Evolutionary conservation across 1,140 invertebrate genomes (phyloP).

Genomic region (Diorhabda sublineata): DNA sequence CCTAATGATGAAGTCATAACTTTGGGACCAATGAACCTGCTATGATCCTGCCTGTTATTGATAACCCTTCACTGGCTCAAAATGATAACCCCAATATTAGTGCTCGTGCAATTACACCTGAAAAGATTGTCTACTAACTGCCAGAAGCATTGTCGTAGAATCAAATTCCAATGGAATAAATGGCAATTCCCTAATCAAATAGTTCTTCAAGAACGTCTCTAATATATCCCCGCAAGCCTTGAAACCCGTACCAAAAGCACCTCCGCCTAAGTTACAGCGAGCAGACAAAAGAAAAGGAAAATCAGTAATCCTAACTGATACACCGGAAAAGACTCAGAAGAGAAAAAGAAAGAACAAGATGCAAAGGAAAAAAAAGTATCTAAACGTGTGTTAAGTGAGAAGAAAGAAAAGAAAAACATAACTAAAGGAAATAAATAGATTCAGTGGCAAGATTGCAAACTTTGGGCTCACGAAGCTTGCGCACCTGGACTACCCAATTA

Average conservation of each 20-base stretch:
- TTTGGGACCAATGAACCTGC: no score
- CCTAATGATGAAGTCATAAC: no score
- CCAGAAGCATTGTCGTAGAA: conserved; percentile 1
- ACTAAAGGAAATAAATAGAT: not conserved
- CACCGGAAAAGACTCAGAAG: not conserved
- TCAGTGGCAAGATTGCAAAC: no score
- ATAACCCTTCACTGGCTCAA: not conserved
- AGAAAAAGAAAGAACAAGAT: no score
- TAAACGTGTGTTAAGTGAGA: not conserved
- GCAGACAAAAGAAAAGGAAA: not conserved
- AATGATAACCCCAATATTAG: not conserved
- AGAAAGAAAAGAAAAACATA: conserved; percentile 3
- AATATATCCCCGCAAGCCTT: not conserved
- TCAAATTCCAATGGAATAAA: not conserved
- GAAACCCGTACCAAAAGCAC: not conserved
- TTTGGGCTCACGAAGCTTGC: no score
- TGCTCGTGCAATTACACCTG: not conserved
- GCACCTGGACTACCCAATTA: no score
- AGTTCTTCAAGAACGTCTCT: not conserved
- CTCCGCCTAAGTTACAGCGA: not conserved
- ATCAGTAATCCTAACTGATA: conserved; percentile 3
- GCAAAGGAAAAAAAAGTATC: not conserved
- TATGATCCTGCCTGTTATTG: no score
- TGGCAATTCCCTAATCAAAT: not conserved
- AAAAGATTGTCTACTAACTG: not conserved